phyloP scores from a whole-genome alignment of 1,140 invertebrate genomes.

The Magallana angulata region DNA sequence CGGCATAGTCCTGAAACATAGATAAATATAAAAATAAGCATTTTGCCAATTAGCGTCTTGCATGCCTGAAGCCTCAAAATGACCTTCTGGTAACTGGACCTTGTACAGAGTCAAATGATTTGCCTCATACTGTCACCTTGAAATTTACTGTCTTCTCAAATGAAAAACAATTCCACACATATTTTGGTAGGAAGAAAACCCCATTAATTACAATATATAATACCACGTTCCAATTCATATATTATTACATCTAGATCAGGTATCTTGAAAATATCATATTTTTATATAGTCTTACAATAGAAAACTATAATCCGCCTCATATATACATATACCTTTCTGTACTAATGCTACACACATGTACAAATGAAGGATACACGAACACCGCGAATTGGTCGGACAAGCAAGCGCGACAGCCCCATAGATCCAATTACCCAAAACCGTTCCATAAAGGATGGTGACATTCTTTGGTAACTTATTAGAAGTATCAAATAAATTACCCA shows the following conservation, averaged over 20 bases:
- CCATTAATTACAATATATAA: background rate
- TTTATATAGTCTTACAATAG: background rate
- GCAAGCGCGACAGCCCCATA: background rate
- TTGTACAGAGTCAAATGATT: background rate
- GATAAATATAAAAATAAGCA: background rate
- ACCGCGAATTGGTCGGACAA: background rate
- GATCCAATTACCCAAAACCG: background rate
- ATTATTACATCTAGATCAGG: background rate
- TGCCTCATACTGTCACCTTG: conserved; percentile 13
- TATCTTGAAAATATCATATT: background rate
- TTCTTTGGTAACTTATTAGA: conserved; percentile 7
- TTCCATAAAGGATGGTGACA: conserved; percentile 9
- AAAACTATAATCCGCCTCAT: no score
- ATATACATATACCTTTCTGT: no score
- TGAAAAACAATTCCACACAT: conserved; percentile 10
- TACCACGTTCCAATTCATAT: conserved; percentile 10
- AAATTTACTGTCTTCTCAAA: conserved; percentile 1
- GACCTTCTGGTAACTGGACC: background rate
- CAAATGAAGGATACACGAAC: no score
- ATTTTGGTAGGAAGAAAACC: background rate
- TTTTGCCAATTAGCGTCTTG: background rate
- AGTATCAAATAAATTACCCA: conserved; percentile 27
- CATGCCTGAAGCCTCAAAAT: background rate
- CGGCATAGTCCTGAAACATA: conserved; percentile 89
- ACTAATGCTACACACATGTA: no score